These are phyloP conservation scores for Pseudorectes ferrugineus DNA, from an alignment of 2,113 vertebrate species.

Conservation along the genomic window DNA sequence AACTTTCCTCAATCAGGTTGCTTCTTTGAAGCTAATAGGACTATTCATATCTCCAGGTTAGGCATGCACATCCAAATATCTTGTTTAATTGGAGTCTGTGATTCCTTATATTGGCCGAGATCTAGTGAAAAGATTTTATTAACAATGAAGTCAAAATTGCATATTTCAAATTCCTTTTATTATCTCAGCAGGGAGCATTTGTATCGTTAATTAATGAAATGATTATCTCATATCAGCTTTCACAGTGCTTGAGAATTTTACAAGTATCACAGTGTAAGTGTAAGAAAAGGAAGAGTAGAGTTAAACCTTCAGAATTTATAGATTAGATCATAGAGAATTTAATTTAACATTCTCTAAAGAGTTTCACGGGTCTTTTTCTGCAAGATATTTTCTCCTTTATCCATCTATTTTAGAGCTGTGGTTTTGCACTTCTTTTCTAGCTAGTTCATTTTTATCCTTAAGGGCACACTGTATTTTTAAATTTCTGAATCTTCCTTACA, in stretches of 20 bases:
- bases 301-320: not conserved
- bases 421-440: not conserved
- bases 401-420: not conserved
- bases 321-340: not conserved
- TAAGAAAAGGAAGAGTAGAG: not conserved
- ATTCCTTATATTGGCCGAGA: not conserved
- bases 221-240: not conserved
- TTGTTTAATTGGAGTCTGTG: not conserved
- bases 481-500: not conserved
- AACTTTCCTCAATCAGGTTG: not conserved
- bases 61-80: not conserved
- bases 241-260: not conserved
- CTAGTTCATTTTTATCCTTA: not conserved
- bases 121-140: not conserved
- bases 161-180: not conserved
- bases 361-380: not conserved
- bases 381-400: not conserved
- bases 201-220: not conserved
- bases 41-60: not conserved
- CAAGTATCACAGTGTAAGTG: not conserved
- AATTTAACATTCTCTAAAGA: not conserved
- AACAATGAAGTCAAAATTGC: not conserved
- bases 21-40: not conserved
- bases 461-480: not conserved
- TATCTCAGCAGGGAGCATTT: not conserved